Conservation (phyloP, 2,797 vertebrate species). For the Macropodus opercularis region DNA sequence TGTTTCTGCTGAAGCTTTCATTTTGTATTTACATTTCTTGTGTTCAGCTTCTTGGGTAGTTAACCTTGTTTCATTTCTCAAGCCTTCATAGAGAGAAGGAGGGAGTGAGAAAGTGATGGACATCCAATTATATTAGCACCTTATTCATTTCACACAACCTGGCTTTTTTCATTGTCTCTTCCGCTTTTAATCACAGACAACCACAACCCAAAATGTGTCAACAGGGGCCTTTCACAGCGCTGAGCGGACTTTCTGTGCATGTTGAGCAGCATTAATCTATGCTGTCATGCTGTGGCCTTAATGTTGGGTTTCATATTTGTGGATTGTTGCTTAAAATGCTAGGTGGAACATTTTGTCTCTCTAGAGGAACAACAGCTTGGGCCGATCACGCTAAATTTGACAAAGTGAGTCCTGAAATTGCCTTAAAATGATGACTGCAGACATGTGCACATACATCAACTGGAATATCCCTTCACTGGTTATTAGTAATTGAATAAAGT, state of each 20-base stretch:
- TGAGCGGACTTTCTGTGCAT: too few relatives aligned
- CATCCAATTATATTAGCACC: conserved; percentile 47
- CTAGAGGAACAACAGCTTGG: too few relatives aligned
- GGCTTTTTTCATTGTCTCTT: conserved; percentile 25
- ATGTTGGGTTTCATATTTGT: not conserved
- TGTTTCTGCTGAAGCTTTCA: not conserved
- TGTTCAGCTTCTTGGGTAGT: not conserved
- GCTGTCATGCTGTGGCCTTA: conserved; percentile 2
- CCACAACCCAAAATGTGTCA: conserved; percentile 3
- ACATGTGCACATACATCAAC: too few relatives aligned
- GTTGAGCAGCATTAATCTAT: conserved; percentile 14
- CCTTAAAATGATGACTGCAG: too few relatives aligned
- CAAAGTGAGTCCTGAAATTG: too few relatives aligned
- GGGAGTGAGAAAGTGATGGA: conserved; percentile 17
- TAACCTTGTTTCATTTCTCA: not conserved
- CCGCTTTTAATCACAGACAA: conserved; percentile 26
- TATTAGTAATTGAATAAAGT: not conserved
- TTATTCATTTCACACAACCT: conserved; percentile 34
- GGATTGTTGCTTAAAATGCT: not conserved
- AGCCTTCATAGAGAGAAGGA: not conserved
- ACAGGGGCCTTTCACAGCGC: conserved; percentile 5
- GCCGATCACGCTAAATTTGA: not conserved
- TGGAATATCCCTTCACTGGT: not conserved
- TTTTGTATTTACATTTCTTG: not conserved
- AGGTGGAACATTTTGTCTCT: not conserved